Percentiles rank a stretch among this genome's conserved stretches.
These are phyloP conservation scores for Oreochromis tanganicae DNA, from an alignment of 2,113 vertebrate species.

Conservation along the genomic window DNA sequence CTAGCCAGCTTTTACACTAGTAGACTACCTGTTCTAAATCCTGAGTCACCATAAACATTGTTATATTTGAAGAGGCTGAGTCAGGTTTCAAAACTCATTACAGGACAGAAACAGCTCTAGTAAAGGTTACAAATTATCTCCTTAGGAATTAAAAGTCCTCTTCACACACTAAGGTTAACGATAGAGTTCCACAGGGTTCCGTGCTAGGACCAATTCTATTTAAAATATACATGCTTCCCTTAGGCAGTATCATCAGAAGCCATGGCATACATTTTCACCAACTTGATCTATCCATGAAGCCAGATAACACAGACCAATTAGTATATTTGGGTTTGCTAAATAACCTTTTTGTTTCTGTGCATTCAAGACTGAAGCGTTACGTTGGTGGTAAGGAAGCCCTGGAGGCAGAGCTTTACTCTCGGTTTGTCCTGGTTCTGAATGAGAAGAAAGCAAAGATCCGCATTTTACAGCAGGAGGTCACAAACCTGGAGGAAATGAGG, in stretches of 20 bases:
- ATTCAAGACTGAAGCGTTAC: conserved; percentile 78
- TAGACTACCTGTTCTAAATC: neutral
- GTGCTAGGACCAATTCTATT: neutral
- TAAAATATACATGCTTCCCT: neutral
- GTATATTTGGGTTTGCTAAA: neutral
- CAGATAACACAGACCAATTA: neutral
- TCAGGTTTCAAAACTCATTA: neutral
- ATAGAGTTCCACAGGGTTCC: neutral
- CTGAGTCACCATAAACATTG: neutral
- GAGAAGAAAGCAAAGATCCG: conserved; percentile 92
- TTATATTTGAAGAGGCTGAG: neutral
- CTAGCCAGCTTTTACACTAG: neutral
- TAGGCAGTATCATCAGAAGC: neutral
- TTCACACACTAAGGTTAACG: rapidly evolving
- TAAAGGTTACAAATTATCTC: neutral
- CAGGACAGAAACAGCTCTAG: neutral
- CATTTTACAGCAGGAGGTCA: conserved; percentile 73
- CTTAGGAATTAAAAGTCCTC: neutral
- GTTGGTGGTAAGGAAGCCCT: conserved; percentile 77
- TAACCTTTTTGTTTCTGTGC: neutral
- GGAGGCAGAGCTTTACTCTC: conserved; percentile 82
- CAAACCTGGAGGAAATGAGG: conserved; percentile 60
- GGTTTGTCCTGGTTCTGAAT: conserved; percentile 86
- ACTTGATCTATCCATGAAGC: neutral
- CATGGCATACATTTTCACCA: neutral